Evolutionary conservation across 2,888 invertebrate genomes (phyloP).

Genomic region (Erebia epiphron): DNA sequence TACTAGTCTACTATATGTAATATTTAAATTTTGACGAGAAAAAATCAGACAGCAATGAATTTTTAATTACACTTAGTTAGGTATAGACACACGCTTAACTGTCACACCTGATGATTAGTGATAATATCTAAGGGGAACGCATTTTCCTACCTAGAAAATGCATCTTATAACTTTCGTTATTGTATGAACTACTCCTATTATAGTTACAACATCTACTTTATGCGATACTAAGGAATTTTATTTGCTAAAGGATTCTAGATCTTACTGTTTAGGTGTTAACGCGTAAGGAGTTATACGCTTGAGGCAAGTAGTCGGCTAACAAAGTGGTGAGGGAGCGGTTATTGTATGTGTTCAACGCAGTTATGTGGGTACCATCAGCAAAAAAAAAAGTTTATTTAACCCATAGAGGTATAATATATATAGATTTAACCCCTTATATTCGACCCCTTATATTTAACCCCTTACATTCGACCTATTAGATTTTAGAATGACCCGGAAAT

Average conservation of each 20-base stretch:
- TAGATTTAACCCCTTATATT: neutral
- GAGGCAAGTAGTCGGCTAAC: conserved; percentile 17
- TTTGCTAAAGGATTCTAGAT: conserved; percentile 4
- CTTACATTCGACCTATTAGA: no score
- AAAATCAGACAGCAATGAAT: no score
- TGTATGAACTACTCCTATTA: no score
- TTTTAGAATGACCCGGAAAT: no score
- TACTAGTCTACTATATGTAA: no score
- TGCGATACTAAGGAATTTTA: neutral
- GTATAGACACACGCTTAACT: no score
- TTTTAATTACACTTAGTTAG: no score
- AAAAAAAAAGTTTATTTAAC: conserved; percentile 12
- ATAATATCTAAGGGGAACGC: no score
- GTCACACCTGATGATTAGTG: no score
- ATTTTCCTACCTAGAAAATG: no score
- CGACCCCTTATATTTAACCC: neutral
- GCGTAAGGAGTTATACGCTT: neutral
- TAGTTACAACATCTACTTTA: neutral
- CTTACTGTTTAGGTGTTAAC: conserved; percentile 16
- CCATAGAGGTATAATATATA: no score
- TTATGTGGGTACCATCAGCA: conserved; percentile 24
- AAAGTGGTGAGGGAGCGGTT: conserved; percentile 31
- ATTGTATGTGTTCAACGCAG: conserved; percentile 20
- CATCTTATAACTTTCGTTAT: neutral
- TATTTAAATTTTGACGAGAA: no score